Percentiles rank a stretch among this genome's conserved stretches.
phyloP scores from a whole-genome alignment of 2,797 vertebrate genomes.

The Petrocephalus sullivani region DNA sequence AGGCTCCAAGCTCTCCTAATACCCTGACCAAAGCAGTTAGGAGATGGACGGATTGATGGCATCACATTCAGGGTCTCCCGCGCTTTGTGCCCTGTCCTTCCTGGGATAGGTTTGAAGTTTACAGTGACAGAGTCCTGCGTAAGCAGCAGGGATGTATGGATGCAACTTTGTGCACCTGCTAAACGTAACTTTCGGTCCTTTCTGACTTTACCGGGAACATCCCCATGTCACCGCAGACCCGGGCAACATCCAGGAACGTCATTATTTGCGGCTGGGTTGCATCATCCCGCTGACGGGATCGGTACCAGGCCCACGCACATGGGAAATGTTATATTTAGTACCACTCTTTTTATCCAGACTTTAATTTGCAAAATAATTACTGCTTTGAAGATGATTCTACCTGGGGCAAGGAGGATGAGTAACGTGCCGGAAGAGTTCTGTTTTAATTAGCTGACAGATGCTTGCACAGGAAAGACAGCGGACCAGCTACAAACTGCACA shows the following conservation, averaged over 20 bases:
- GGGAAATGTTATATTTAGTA: background rate
- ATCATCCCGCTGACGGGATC: background rate
- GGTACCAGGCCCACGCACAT: background rate
- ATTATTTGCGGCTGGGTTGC: background rate
- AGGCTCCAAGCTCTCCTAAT: too few relatives aligned
- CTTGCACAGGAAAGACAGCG: background rate
- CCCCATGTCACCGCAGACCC: background rate
- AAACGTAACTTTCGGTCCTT: background rate
- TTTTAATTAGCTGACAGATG: background rate
- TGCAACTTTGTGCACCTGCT: background rate
- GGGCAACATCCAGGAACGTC: background rate
- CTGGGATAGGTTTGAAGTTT: background rate
- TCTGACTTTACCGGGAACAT: background rate
- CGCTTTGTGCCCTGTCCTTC: background rate
- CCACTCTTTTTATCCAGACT: constrained; percentile 2
- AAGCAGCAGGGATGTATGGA: background rate
- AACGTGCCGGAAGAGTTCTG: background rate
- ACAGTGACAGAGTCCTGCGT: background rate
- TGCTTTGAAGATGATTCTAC: background rate
- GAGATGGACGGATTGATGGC: background rate
- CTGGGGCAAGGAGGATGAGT: background rate
- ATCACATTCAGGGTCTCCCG: background rate
- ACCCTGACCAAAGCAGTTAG: background rate
- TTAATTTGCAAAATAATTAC: background rate
- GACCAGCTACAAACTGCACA: background rate